Percentiles rank a stretch among this genome's conserved stretches.
Evolutionary conservation across 2,113 vertebrate genomes (phyloP).

Genomic region (Amia ocellicauda): DNA sequence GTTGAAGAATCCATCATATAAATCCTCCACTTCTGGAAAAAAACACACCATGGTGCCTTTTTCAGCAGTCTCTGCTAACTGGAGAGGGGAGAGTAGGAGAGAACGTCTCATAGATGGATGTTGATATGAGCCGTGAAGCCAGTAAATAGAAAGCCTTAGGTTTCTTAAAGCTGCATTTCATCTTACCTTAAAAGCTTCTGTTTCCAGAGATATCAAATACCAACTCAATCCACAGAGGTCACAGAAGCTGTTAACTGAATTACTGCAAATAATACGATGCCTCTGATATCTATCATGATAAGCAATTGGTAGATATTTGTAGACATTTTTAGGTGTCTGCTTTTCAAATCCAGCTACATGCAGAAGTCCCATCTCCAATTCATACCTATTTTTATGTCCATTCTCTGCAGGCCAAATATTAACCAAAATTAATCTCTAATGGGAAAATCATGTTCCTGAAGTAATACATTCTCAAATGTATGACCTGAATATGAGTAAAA

Average conservation of each 20-base stretch:
- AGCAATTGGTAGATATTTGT: too few species aligned
- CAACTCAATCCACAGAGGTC: neutral
- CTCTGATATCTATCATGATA: too few species aligned
- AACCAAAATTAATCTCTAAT: too few species aligned
- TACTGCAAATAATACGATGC: too few species aligned
- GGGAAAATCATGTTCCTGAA: too few species aligned
- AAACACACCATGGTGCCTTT: neutral
- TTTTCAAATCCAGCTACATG: too few species aligned
- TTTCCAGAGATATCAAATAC: neutral
- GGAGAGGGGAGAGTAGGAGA: neutral
- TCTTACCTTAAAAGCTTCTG: neutral
- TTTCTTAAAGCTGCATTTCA: neutral
- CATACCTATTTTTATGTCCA: too few species aligned
- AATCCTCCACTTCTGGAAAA: neutral
- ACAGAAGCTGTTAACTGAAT: neutral
- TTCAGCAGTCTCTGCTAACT: neutral
- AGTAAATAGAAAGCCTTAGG: neutral
- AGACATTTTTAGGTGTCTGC: too few species aligned
- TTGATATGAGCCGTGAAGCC: neutral
- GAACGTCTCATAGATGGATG: neutral
- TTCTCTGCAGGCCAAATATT: too few species aligned
- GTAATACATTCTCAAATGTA: too few species aligned
- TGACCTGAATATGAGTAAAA: too few species aligned
- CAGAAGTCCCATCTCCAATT: too few species aligned
- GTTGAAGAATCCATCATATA: neutral